phyloP scores from a whole-genome alignment of 2,888 invertebrate species.

The Cremastinae sp. region DNA sequence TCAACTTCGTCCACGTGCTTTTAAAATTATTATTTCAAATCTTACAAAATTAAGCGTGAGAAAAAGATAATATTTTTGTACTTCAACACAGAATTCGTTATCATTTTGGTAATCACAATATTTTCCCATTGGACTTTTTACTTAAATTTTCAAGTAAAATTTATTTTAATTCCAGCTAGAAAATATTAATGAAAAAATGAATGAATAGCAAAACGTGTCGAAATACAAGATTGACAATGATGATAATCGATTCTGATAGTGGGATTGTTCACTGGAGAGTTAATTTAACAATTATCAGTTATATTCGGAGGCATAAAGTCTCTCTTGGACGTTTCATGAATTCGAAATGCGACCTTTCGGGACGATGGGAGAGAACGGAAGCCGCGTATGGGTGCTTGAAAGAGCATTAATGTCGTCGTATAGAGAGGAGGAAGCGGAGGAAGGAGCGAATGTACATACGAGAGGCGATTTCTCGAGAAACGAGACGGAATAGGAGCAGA shows the following conservation, averaged over 20 bases:
- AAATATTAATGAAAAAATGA: too few species aligned
- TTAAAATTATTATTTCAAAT: neutral
- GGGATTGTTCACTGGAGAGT: conserved; percentile 7
- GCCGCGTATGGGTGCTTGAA: conserved; percentile 25
- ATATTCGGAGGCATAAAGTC: conserved; percentile 4
- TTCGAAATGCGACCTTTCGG: conserved; percentile 26
- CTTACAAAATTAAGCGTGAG: neutral
- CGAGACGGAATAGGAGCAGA: conserved; percentile 5
- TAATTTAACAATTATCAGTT: conserved; percentile 31
- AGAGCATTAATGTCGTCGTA: conserved; percentile 47
- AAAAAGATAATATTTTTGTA: too few species aligned
- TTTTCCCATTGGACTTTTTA: too few species aligned
- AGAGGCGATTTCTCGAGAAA: conserved; percentile 15
- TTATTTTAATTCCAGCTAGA: too few species aligned
- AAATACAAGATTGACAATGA: too few species aligned
- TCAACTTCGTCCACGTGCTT: neutral
- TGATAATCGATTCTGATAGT: too few species aligned
- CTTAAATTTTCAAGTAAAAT: too few species aligned
- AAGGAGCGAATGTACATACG: conserved; percentile 13
- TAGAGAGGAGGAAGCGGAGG: conserved; percentile 29
- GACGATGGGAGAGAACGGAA: conserved; percentile 13
- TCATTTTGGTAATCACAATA: too few species aligned
- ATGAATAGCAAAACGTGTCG: too few species aligned
- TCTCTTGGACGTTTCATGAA: conserved; percentile 21
- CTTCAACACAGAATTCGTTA: too few species aligned